A percentile compares a stretch with the other conserved stretches of the same genome.
Evolutionary conservation across 2,888 invertebrate genomes (phyloP).

Genomic region (Cybosia mesomella): DNA sequence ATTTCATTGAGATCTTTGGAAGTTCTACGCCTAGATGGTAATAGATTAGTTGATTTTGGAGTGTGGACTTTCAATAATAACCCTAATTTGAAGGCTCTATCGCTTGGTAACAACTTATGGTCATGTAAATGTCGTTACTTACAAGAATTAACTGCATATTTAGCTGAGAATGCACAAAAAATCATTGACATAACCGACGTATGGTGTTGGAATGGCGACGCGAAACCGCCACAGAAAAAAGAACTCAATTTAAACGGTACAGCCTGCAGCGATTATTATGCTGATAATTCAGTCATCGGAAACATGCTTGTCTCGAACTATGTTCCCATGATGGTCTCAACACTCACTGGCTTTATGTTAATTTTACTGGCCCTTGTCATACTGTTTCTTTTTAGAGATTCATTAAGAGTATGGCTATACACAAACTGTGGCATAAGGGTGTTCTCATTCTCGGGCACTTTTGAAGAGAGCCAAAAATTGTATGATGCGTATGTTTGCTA

Average conservation of each 20-base stretch:
- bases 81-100: slow-evolving; percentile 90
- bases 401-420: slow-evolving; percentile 95
- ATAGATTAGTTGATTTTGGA: slow-evolving; percentile 92
- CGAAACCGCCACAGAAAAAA: slow-evolving; percentile 91
- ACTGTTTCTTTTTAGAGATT: slow-evolving; percentile 94
- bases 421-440: slow-evolving; percentile 95
- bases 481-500: slow-evolving; percentile 98
- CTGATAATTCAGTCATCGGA: slow-evolving; percentile 93
- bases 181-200: slow-evolving; percentile 93
- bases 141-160: slow-evolving; percentile 93
- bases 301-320: slow-evolving; percentile 94
- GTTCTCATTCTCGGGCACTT: slow-evolving; percentile 90
- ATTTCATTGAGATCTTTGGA: slow-evolving; percentile 92
- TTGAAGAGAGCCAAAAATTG: slow-evolving; percentile 93
- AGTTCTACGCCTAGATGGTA: slow-evolving; percentile 93
- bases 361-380: slow-evolving; percentile 92
- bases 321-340: slow-evolving; percentile 93
- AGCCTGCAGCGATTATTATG: slow-evolving; percentile 94
- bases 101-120: slow-evolving; percentile 95
- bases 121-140: slow-evolving; percentile 96
- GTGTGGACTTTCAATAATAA: slow-evolving; percentile 92
- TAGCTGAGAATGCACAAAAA: slow-evolving; percentile 93
- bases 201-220: slow-evolving; percentile 93
- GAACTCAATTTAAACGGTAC: slow-evolving; percentile 94
- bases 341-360: slow-evolving; percentile 92